Evolutionary conservation across 2,797 vertebrate species (phyloP), one percentile per base, ranked within the genome.

Genomic region (Rhodeus uyekii): DNA sequence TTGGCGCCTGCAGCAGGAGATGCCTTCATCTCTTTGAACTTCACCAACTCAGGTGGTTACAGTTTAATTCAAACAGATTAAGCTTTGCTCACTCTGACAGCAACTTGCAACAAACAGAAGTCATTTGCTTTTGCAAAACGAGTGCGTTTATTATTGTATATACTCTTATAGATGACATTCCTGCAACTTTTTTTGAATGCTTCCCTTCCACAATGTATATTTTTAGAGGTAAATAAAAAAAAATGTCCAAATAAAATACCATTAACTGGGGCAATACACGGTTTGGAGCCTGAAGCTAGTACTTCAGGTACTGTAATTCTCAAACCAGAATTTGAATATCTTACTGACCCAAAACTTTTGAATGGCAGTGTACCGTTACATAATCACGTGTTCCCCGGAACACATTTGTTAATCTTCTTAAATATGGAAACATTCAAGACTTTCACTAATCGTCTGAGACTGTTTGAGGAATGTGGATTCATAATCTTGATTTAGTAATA

Each of bases 1-100:
- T 92, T 99, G 89, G 98, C 98, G 53, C 98, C 98, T 0, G 97
- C 96, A 32, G 95, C 98, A n/a, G 98, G 98, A 88, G 98, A 99
- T 91, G 96, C 96, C 34, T 96, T 99, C 90, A 97, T 99, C 89
- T 92, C 96, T 69, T 92, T 99, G 91, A 95, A 99, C 91, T 99
- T 99, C 89, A 94, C 95, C 94, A 94, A 91, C 87, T 93, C 96
- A 84, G 96, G 98, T 73, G 7, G 18, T 36, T 29, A 58, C 18
- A 68, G 67, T 46, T 53, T 36, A 13, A 38, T 32, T 36, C 3
- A 5, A 50, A 34, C 68, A 32, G 29, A n/a, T 53, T 34, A 34
- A 13, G 18, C 32, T 34, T 50, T 34, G 19, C 19, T 72, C 3
- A 34, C 46, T 42, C 32, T 44, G 2, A 38, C 22, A 4, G 22